phyloP scores from a whole-genome alignment of 2,888 invertebrate genomes.

The Campoplex capitator region DNA sequence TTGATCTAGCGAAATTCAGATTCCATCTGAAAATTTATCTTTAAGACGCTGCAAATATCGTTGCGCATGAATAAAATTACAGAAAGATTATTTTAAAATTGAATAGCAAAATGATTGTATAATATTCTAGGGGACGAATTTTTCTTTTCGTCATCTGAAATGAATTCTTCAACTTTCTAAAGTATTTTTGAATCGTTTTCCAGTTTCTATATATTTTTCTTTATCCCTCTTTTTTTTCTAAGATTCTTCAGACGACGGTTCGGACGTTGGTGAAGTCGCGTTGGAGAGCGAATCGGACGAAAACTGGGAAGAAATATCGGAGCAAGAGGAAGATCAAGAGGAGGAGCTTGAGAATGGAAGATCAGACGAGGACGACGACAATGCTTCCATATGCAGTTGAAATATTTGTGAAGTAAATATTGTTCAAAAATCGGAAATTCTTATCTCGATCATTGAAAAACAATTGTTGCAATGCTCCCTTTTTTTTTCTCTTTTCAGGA shows the following conservation, averaged over 20 bases:
- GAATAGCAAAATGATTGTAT: not conserved
- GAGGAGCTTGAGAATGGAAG: constrained; percentile 77
- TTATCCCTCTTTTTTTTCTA: not conserved
- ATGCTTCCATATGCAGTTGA: constrained; percentile 77
- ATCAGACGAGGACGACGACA: constrained; percentile 72
- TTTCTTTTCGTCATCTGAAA: not conserved
- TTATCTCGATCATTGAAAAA: not conserved
- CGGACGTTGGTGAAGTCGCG: constrained; percentile 78
- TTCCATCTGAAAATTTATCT: not conserved
- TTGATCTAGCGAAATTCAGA: not conserved
- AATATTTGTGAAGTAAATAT: constrained; percentile 56
- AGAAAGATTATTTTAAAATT: not conserved
- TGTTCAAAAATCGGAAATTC: not conserved
- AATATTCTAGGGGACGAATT: not conserved
- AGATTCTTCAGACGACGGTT: constrained; percentile 83
- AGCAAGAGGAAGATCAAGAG: constrained; percentile 77
- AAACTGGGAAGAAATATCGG: constrained; percentile 82
- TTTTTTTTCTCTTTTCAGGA: constrained; percentile 38
- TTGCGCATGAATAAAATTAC: not conserved
- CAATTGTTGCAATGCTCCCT: not conserved
- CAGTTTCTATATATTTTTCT: too few relatives aligned
- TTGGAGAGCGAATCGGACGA: constrained; percentile 81
- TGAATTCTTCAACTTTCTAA: not conserved
- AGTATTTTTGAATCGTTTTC: not conserved
- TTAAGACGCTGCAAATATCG: not conserved